Base-by-base conservation (phyloP, 1,140 invertebrate genomes). In the Brachionus asplanchnoidis region DNA sequence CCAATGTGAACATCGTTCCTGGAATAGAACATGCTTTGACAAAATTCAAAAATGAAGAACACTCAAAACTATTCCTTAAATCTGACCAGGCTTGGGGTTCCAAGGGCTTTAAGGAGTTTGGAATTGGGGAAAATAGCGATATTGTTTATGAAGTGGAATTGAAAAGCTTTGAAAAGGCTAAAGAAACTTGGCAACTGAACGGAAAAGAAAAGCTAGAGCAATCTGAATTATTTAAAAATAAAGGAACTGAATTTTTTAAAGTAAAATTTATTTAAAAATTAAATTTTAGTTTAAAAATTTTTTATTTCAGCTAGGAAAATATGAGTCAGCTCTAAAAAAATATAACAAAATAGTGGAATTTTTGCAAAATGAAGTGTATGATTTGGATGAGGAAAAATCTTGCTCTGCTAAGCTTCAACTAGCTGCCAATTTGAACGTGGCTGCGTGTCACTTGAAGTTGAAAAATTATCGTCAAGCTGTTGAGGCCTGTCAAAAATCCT, bases 1-100 rank as follows among this genome's bases (percentile, higher is more conserved):
- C 89, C 77, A 93, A 94, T 84, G 88, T 89, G 56, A 93, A 93
- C 85, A 89, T 99, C 17, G 92, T 95, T 20, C 91, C 93, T 50
- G 97, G 95, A 2, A 88, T 99, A 17, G 97, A 99, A 88, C 91
- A 91, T 85, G 95, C 95, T 0, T 87, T 98, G 0, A 92, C 93
- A 85, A 94, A 93, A 87, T 95, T 99, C 88, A 93, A 93, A 86
- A 92, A 92, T 85, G 93, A 92, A 6, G 96, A 99, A 90, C 94
- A 92, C 84, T 94, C 95, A 1, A 89, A 89, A 66, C 87, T 98
- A 7, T 92, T 92, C 78, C 92, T 98, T 36, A 92, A 93, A 86
- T 85, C 89, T 17, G 92, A 93, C 87, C 95, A 95, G 90, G 95
- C 93, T 0, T 98, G 95, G 91, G 94, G 94, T 68, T 87, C 89